These are phyloP conservation scores for Ashinkailepas kermadecensis DNA, from an alignment of 2,888 invertebrate genomes.

Conservation along the genomic window DNA sequence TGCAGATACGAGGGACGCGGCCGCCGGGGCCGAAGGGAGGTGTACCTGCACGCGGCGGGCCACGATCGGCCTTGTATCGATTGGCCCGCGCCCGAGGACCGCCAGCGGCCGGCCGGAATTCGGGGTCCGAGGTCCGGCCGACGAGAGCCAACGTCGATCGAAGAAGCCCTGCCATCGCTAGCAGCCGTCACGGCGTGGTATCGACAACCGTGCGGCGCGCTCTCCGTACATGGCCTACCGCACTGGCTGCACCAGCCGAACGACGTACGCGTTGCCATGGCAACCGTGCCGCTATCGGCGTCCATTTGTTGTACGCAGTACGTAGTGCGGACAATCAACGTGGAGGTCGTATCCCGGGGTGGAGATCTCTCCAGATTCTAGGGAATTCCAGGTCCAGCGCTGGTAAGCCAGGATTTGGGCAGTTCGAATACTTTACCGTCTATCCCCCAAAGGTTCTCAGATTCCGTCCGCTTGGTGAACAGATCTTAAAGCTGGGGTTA, in stretches of 20 bases:
- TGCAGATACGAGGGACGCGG: background rate
- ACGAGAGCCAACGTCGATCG: constrained; percentile 1
- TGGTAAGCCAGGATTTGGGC: too few species aligned
- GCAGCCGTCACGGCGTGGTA: background rate
- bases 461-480: too few species aligned
- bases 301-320: background rate
- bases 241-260: background rate
- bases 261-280: background rate
- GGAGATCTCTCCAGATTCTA: too few species aligned
- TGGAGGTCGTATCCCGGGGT: too few species aligned
- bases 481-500: too few species aligned
- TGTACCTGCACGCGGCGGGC: background rate
- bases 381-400: too few species aligned
- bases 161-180: background rate
- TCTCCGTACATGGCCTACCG: constrained; percentile 2
- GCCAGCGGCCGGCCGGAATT: background rate
- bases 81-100: background rate
- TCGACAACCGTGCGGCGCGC: background rate
- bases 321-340: too few species aligned
- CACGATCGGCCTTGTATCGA: background rate
- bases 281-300: background rate
- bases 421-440: too few species aligned
- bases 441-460: too few species aligned
- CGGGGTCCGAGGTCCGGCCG: background rate
- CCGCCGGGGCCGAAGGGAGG: background rate